Evolutionary conservation across 2,888 invertebrate genomes (phyloP).

Genomic region (Drepana falcataria): DNA sequence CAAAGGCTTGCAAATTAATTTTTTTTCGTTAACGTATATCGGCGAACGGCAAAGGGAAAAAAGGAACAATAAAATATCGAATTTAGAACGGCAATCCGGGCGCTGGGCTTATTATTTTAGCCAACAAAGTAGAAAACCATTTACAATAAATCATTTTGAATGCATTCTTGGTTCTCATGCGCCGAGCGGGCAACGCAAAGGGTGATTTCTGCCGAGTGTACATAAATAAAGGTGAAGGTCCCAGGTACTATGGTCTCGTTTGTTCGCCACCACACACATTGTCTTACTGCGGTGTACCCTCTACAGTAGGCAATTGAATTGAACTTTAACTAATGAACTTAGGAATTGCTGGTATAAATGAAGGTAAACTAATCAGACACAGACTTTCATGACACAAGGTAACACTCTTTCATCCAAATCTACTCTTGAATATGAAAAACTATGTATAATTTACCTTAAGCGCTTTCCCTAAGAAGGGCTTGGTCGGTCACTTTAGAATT

Average conservation of each 20-base stretch:
- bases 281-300: conserved; percentile 25
- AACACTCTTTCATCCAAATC: too few relatives aligned
- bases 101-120: conserved; percentile 74
- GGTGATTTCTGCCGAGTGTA: conserved; percentile 76
- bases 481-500: too few relatives aligned
- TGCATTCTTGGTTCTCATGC: conserved; percentile 75
- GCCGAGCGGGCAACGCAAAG: conserved; percentile 73
- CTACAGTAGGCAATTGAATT: not conserved
- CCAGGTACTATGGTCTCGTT: conserved; percentile 61
- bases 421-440: too few relatives aligned
- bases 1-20: conserved; percentile 60
- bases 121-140: conserved; percentile 79
- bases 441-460: too few relatives aligned
- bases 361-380: too few relatives aligned
- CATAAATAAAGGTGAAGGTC: conserved; percentile 77
- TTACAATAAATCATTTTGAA: conserved; percentile 79
- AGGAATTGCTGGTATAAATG: too few relatives aligned
- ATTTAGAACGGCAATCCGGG: conserved; percentile 70
- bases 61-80: conserved; percentile 67
- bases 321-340: too few relatives aligned
- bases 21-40: conserved; percentile 43
- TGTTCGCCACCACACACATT: conserved; percentile 24
- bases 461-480: too few relatives aligned
- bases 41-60: conserved; percentile 51
- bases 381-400: too few relatives aligned